phyloP scores from a whole-genome alignment of 2,797 vertebrate species.

The Aphelocoma californica region DNA sequence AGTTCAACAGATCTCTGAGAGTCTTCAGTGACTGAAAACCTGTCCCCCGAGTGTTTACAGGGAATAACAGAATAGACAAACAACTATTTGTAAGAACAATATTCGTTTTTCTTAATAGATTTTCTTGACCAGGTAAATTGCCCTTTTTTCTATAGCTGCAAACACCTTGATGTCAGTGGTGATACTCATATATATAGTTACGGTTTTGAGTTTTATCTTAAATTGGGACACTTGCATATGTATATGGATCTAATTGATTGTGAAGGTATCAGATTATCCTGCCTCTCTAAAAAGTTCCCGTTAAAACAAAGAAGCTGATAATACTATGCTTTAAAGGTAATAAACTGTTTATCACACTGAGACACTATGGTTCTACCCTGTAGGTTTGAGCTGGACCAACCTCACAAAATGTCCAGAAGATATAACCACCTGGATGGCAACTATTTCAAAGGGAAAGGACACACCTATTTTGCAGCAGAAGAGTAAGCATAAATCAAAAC shows the following conservation, averaged over 20 bases:
- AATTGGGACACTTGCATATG: background rate
- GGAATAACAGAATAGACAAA: background rate
- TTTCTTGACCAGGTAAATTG: background rate
- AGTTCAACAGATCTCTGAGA: background rate
- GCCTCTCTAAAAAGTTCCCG: background rate
- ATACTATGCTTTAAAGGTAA: background rate
- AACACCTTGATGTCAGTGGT: background rate
- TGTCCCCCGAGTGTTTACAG: background rate
- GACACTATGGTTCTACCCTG: background rate
- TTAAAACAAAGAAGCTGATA: background rate
- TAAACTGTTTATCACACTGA: background rate
- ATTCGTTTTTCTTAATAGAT: background rate
- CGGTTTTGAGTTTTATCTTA: background rate
- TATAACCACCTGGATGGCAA: background rate
- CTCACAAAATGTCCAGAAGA: conserved; percentile 66
- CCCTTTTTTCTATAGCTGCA: background rate
- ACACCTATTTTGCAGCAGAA: conserved; percentile 54
- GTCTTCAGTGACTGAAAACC: background rate
- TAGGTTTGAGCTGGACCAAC: conserved; percentile 29
- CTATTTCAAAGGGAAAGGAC: conserved; percentile 23
- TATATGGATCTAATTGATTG: background rate
- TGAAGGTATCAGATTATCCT: background rate
- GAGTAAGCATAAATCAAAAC: conserved; percentile 70
- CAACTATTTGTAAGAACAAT: background rate
- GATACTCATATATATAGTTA: background rate